Conservation (phyloP, 2,113 vertebrate genomes). For the Cnemophilus loriae region DNA sequence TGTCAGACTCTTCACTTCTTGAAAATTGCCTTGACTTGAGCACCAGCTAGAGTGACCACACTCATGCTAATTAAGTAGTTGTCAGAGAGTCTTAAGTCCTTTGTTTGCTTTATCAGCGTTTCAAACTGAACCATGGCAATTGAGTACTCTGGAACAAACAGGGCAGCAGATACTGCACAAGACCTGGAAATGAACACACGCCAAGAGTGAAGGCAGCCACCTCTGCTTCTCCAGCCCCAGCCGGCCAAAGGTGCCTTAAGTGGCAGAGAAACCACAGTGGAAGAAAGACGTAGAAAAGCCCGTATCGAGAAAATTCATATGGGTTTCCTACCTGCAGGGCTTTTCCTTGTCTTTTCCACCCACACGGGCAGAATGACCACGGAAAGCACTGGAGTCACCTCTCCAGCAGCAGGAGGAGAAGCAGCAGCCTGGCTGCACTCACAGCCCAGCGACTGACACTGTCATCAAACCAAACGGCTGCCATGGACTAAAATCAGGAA, state of each 20-base stretch:
- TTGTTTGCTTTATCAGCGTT: neutral
- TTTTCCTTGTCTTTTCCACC: neutral
- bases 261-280: neutral
- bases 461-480: neutral
- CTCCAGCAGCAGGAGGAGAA: neutral
- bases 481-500: neutral
- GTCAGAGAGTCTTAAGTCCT: neutral
- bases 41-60: constrained; percentile 9
- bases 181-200: neutral
- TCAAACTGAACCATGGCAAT: neutral
- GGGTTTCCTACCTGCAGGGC: neutral
- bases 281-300: neutral
- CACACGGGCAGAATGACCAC: neutral
- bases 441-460: rapidly evolving
- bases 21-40: constrained; percentile 36
- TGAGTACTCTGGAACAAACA: neutral
- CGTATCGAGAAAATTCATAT: rapidly evolving
- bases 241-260: rapidly evolving
- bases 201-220: neutral
- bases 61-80: constrained; percentile 49
- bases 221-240: neutral
- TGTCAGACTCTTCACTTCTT: neutral
- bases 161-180: neutral
- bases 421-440: neutral
- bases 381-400: neutral